Evolutionary conservation across 1,140 invertebrate species (phyloP).

Genomic region (Lutraria rhynchaena): DNA sequence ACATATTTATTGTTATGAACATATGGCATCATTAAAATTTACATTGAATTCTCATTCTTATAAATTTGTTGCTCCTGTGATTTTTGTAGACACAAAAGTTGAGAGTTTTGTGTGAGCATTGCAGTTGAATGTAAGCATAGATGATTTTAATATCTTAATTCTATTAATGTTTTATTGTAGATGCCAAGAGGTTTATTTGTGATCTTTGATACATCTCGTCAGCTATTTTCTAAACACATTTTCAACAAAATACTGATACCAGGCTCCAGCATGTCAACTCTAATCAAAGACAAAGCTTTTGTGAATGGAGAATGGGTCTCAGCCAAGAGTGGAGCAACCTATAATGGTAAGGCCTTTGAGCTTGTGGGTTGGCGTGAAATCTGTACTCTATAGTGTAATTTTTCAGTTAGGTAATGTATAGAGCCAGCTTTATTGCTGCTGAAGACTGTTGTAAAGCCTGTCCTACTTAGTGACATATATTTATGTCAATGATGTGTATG

Average conservation of each 20-base stretch:
- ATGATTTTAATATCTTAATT: too few relatives aligned
- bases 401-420: not conserved
- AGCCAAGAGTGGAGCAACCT: constrained; percentile 87
- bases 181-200: not conserved
- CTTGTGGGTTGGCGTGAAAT: not conserved
- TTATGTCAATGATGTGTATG: too few relatives aligned
- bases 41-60: too few relatives aligned
- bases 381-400: not conserved
- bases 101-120: too few relatives aligned
- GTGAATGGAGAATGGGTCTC: constrained; percentile 92
- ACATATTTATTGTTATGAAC: too few relatives aligned
- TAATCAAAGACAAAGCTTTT: constrained; percentile 85
- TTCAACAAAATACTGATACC: not conserved
- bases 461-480: too few relatives aligned
- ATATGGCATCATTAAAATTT: too few relatives aligned
- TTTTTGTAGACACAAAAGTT: too few relatives aligned
- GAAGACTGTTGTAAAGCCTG: too few relatives aligned
- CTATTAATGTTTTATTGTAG: not conserved
- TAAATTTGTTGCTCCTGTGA: too few relatives aligned
- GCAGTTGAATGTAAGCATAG: too few relatives aligned
- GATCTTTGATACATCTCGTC: not conserved
- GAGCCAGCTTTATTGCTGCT: too few relatives aligned
- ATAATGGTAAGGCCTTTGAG: constrained; percentile 85
- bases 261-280: constrained; percentile 9
- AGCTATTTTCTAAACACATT: not conserved